Percentiles rank a stretch among this genome's conserved stretches.
phyloP scores from a whole-genome alignment of 2,797 vertebrate genomes.

The Silurus lanzhouensis region DNA sequence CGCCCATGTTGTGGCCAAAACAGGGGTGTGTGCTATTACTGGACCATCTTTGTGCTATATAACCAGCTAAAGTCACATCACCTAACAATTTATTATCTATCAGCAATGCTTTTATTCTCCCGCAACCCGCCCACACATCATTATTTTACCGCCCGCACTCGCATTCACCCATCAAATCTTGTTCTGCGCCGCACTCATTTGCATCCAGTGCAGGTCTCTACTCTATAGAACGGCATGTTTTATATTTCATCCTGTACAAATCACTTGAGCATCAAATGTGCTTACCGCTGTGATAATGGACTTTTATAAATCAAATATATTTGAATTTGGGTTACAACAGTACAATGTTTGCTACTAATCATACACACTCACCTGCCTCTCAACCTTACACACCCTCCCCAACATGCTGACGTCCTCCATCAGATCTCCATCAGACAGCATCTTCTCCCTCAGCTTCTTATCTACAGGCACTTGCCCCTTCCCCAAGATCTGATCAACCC shows the following conservation, averaged over 20 bases:
- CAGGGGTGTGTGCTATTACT: background rate
- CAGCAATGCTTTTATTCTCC: no score
- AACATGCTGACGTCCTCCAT: constrained; percentile 95
- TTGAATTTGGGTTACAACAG: background rate
- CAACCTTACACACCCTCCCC: constrained; percentile 95
- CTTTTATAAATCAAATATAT: background rate
- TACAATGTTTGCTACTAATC: background rate
- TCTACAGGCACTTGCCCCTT: constrained; percentile 93
- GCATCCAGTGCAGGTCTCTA: no score
- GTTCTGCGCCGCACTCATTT: no score
- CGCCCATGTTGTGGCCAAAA: background rate
- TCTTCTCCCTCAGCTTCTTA: constrained; percentile 91
- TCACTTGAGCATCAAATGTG: background rate
- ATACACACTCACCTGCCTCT: constrained; percentile 86
- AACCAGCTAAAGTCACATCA: background rate
- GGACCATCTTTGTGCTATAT: background rate
- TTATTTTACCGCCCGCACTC: no score
- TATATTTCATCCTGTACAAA: background rate
- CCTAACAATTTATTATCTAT: background rate
- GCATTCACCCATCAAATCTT: no score
- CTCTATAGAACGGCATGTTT: no score
- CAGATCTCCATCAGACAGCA: constrained; percentile 84
- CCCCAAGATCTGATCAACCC: constrained; percentile 97
- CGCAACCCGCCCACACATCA: no score
- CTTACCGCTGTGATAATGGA: background rate